Evolutionary conservation across 2,113 vertebrate genomes (phyloP), one percentile per base, ranked within the genome.

Genomic region (Antigone vipio): DNA sequence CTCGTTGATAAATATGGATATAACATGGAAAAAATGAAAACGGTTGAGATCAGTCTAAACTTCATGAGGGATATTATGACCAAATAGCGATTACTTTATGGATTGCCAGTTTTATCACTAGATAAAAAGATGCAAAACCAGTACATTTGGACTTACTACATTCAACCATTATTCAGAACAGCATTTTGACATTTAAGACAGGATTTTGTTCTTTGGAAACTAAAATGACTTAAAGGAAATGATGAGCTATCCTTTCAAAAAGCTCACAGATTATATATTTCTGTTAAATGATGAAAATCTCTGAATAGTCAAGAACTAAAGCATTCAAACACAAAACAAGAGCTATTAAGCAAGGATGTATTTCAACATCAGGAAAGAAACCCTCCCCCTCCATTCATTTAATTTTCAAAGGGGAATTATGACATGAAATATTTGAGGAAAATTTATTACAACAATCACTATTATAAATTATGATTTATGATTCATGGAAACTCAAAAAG

Each of bases 11-110:
- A 82, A 97, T 89, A 94, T 55, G 86, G 56, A 93, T 90, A 90
- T 30, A 96, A 97, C 79, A 86, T 56, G 92, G 80, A 81, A 91
- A 96, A 90, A 95, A 95, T 72, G 21, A 73, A 77, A 93, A 87
- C 56, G 80, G 30, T 30, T 67, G 81, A 93, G 42, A 95, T 92
- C 68, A 89, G n/a, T 77, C 83, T 82, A 32, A 80, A 85, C 42
- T 91, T 91, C 63, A 68, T 56, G 40, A 93, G 30, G 34, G 45
- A 89, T 42, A 67, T 74, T 88, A 88, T 53, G 21, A 71, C 9
- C 8, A 94, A 93, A 72, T 6, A 85, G 56, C 26, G 50, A 88
- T 79, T 85, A 69, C 34, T 76, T 92, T 71, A 88, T 34, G 71
- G 55, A 81, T 22, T 58, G 56, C 11, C 35, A 80, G 64, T 79